Evolutionary conservation across 2,113 vertebrate species (phyloP), one percentile per base, ranked within the genome.

Genomic region (Ranitomeya imitator): DNA sequence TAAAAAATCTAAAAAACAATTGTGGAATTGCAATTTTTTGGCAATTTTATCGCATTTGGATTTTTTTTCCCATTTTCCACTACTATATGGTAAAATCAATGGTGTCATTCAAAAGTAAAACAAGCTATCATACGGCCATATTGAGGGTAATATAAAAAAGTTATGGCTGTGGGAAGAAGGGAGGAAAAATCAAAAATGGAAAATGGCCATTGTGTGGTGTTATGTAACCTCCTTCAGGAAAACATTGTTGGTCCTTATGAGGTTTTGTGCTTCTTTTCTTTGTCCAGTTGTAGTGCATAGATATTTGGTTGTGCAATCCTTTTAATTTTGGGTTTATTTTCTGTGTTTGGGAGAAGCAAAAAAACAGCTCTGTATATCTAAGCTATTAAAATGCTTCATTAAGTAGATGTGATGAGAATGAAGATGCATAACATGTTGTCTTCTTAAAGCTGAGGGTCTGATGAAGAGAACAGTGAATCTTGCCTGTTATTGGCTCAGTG

Each of bases 341-440:
- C 15, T 71, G 14, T 15, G 52, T 31, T 73, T 37, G 52, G 67
- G 54, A 74, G 18, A 73, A 73, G 26, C 37, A 45, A 45, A 45
- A 37, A 2, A 45, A 45, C 23, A 23, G 67, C 67, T 85, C 74
- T 73, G 83, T 74, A n/a, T 69, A 23, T 59, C 26, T n/a, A 73
- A 55, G 19, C 83, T 26, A 74, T 85, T 85, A 85, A 74, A 85
- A 74, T 85, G 83, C 67, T 73, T 85, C 83, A 74, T 73, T 85
- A 79, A 79, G 85, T 79, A 86, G 76, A 79, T 80, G 61, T 86
- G 60, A 79, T 54, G 59, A 7, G 85, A 86, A 23, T 54, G 51
- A 69, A 80, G 51, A 57, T 74, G 77, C 59, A n/a, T 65, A 67
- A 69, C 81, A 63, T 79, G 45, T 15, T 86, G 61, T 69, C 51